Base-by-base conservation (phyloP, 2,113 vertebrate species). In the Ramphastos sulfuratus region DNA sequence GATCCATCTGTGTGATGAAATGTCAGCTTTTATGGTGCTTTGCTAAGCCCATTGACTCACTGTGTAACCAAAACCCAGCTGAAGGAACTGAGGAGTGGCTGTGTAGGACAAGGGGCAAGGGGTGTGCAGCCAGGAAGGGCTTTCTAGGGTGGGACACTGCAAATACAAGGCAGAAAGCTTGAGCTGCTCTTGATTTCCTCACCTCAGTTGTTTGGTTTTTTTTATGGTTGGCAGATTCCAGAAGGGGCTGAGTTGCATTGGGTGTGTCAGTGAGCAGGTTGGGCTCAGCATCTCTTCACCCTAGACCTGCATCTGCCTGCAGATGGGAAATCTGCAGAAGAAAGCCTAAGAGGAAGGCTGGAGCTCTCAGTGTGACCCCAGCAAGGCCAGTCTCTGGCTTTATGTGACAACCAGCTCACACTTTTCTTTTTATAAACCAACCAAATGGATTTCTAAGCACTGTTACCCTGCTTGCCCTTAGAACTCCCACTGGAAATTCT, bases 1-100 rank as follows among this genome's bases (percentile, higher is more conserved):
- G 21, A 48, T 48, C 48, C 21, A 21, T 50, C 20, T 50, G 48
- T 50, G 46, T 46, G 8, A 19, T 46, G 50, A 24, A 52, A 25
- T 52, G 50, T 12, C 50, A 52, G 50, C 24, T 24, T 24, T 13
- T 24, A 25, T 4, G 50, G 50, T 50, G 28, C 28, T 30, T 93
- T 96, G 65, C 37, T 91, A 46, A 80, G 37, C 28, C 75, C 1
- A 3, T 74, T 95, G 94, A 96, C 89, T 96, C 89, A 96, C 73
- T 95, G 1, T 93, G 84, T 84, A 94, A 93, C 67, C 60, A 87
- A 84, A 94, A 70, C 52, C 33, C 5, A 5, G 42, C 37, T 71
- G 79, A 92, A 80, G 54, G 31, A 80, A 63, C 60, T 15, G 33
- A 35, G 91, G 89, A 91, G 87, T 66, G 92, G 65, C 75, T 80